Conservation (phyloP, 1,140 invertebrate genomes). For the Stegodyphus mimosarum region DNA sequence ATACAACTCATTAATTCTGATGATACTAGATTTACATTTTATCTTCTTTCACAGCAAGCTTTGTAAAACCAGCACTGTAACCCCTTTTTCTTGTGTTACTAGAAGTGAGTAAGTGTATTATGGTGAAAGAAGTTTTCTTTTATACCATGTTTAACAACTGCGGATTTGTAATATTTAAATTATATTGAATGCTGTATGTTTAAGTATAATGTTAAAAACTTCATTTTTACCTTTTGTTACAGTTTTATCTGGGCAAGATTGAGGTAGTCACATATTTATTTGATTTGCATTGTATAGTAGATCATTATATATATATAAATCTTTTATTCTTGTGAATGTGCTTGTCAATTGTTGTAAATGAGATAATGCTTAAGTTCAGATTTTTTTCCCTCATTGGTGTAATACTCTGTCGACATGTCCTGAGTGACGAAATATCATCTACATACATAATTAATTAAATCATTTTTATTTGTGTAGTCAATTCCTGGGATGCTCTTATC, state of each 20-base stretch:
- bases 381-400: background rate
- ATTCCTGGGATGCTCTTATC: conserved; percentile 40
- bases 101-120: too few species aligned
- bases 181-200: background rate
- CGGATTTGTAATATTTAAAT: too few species aligned
- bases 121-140: too few species aligned
- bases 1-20: too few species aligned
- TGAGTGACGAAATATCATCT: conserved; percentile 20
- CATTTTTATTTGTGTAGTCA: conserved; percentile 61
- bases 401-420: background rate
- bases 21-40: too few species aligned
- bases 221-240: conserved; percentile 32
- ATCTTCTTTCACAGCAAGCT: too few species aligned
- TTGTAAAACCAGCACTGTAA: too few species aligned
- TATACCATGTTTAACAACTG: too few species aligned
- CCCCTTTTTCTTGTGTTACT: too few species aligned
- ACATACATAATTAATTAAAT: conserved; percentile 1
- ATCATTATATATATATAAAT: conserved; percentile 46
- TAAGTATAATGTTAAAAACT: conserved; percentile 35
- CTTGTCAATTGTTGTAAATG: conserved; percentile 29
- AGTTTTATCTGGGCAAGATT: conserved; percentile 47
- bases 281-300: conserved; percentile 61
- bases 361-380: background rate
- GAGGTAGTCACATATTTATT: conserved; percentile 60
- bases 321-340: conserved; percentile 45